Base-by-base conservation (phyloP, 2,797 vertebrate species). In the Sebastiscus tertius region DNA sequence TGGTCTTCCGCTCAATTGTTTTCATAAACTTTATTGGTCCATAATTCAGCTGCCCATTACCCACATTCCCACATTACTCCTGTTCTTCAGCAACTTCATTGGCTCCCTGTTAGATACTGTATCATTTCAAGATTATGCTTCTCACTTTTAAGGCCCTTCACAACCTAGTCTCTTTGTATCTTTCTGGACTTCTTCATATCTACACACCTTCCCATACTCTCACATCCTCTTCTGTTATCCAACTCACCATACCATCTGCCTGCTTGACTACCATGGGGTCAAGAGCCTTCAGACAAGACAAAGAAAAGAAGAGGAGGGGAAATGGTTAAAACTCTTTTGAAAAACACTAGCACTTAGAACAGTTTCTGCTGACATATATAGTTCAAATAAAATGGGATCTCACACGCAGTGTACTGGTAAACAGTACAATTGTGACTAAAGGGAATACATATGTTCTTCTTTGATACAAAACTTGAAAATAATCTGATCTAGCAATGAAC, bases 381-480 rank as follows among this genome's bases (percentile, higher is more conserved):
- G 4, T 56, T 14, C 3, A 77, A 67, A 63, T 56, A 61, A 29
- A 72, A 61, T 14, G 31, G 12, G 56, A 77, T 79, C 18, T 68
- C 16, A 42, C 9, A 60, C 36, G 22, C 11, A 24, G 34, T 33
- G 24, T 33, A 34, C 5, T 42, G 5, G 3, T 78, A 75, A 77
- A 79, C 18, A 14, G n/a, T 39, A 20, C 14, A 69, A 12, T 39
- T 69, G 16, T 56, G 26, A 22, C 36, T 56, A 8, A 16, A 60
- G 9, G 46, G 3, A 42, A 42, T 34, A 6, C 12, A 33, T 49
- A 8, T 24, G 24, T 68, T 86, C 24, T 68, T 86, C 24, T 72
- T 67, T 73, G 22, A 67, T 72, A 62, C 10, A 52, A 63, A 75
- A 65, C 64, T 66, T 62, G 5, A 81, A 65, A 77, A 63, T 10